Conservation (phyloP, 1,140 invertebrate species). For the Paracyclopina nana region DNA sequence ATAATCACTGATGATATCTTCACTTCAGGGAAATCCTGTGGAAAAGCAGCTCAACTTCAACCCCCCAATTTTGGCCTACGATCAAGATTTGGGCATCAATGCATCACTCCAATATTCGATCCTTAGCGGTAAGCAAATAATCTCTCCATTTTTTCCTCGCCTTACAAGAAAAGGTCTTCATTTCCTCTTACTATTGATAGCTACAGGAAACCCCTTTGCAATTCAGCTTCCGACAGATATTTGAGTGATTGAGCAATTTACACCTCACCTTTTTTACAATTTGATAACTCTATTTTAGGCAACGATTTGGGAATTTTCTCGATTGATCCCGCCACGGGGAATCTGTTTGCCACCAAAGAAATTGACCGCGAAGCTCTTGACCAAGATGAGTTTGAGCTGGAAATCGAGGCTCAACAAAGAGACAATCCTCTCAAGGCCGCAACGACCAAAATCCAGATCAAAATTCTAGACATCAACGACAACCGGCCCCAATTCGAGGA, state of each 20-base stretch:
- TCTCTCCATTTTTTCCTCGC: too few species aligned
- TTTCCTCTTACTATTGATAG: too few species aligned
- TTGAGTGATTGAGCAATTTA: too few species aligned
- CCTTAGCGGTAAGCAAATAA: too few species aligned
- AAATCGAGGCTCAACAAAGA: constrained; percentile 2
- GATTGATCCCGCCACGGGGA: constrained; percentile 47
- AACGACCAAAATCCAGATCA: constrained; percentile 19
- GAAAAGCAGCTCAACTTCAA: constrained; percentile 22
- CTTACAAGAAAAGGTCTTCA: too few species aligned
- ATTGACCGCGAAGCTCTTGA: constrained; percentile 45
- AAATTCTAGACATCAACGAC: constrained; percentile 22
- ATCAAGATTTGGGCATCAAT: constrained; percentile 24
- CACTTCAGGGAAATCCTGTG: constrained; percentile 20
- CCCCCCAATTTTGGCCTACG: constrained; percentile 24
- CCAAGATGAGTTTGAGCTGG: background rate
- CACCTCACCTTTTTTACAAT: too few species aligned
- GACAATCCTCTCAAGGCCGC: constrained; percentile 5
- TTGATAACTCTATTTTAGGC: too few species aligned
- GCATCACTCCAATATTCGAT: constrained; percentile 23
- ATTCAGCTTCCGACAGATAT: too few species aligned
- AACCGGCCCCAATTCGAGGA: constrained; percentile 20
- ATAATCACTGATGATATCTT: constrained; percentile 3
- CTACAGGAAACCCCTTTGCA: too few species aligned
- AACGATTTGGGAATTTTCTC: constrained; percentile 25
- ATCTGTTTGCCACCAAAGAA: constrained; percentile 49